These are phyloP conservation scores for Tauraco hartlaubi DNA, from an alignment of 2,797 vertebrate species.

Conservation along the genomic window DNA sequence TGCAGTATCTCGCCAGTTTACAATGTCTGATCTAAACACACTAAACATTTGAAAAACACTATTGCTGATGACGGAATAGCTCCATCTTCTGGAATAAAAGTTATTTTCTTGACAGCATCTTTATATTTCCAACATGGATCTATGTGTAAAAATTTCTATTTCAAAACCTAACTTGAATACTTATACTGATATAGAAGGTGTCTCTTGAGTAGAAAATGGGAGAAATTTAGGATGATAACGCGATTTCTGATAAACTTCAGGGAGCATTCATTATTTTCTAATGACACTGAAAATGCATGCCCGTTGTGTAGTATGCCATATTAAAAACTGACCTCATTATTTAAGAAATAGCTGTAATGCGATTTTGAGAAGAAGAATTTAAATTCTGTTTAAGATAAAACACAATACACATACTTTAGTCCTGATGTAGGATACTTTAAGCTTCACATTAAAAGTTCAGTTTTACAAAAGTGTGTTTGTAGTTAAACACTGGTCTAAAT, in stretches of 20 bases:
- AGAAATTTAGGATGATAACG: not conserved
- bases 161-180: not conserved
- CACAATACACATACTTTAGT: not conserved
- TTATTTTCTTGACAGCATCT: constrained; percentile 6
- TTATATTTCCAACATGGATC: constrained; percentile 16
- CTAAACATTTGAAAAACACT: constrained; percentile 10
- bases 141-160: not conserved
- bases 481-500: not conserved
- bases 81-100: constrained; percentile 74
- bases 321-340: not conserved
- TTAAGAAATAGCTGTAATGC: not conserved
- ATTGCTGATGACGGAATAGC: constrained; percentile 74
- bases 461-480: not conserved
- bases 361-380: not conserved
- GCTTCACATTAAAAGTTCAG: not conserved
- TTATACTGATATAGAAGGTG: not conserved
- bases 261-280: not conserved
- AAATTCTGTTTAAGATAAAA: not conserved
- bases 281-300: not conserved
- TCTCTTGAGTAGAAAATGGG: not conserved
- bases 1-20: constrained; percentile 20
- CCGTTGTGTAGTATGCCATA: not conserved
- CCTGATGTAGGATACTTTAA: not conserved
- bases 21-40: constrained; percentile 4
- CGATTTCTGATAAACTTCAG: not conserved